A percentile compares a stretch with the other conserved stretches of the same genome.
Evolutionary conservation across 2,113 vertebrate species (phyloP).

Genomic region (Datnioides undecimradiatus): DNA sequence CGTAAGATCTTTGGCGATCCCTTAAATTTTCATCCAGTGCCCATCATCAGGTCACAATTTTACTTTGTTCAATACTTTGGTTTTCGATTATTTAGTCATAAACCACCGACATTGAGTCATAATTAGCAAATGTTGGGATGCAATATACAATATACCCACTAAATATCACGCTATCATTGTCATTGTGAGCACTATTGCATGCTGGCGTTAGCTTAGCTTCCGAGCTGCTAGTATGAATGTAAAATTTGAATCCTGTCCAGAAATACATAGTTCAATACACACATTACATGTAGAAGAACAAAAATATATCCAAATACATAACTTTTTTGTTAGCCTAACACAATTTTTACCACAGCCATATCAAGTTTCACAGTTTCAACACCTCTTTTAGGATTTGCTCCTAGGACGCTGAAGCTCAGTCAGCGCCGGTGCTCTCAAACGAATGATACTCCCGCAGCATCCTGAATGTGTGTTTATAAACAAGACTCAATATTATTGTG

Average conservation of each 20-base stretch:
- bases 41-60: background rate
- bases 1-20: background rate
- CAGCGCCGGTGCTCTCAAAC: slow-evolving; percentile 39
- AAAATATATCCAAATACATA: background rate
- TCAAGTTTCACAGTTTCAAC: slow-evolving; percentile 24
- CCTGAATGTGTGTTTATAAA: slow-evolving; percentile 81
- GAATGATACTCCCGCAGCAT: slow-evolving; percentile 69
- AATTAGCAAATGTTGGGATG: background rate
- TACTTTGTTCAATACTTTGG: background rate
- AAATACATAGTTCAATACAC: background rate
- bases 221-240: background rate
- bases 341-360: slow-evolving; percentile 4
- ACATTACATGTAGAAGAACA: background rate
- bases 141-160: background rate
- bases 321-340: too few relatives aligned
- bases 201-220: background rate
- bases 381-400: slow-evolving; percentile 11
- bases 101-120: background rate
- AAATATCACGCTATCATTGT: background rate
- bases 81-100: too few relatives aligned
- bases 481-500: slow-evolving; percentile 84
- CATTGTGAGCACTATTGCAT: background rate
- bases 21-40: background rate
- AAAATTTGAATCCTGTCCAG: background rate
- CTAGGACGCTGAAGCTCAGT: slow-evolving; percentile 29